These are phyloP conservation scores for Ceraclea dissimilis DNA, from an alignment of 2,888 invertebrate species.

Conservation along the genomic window DNA sequence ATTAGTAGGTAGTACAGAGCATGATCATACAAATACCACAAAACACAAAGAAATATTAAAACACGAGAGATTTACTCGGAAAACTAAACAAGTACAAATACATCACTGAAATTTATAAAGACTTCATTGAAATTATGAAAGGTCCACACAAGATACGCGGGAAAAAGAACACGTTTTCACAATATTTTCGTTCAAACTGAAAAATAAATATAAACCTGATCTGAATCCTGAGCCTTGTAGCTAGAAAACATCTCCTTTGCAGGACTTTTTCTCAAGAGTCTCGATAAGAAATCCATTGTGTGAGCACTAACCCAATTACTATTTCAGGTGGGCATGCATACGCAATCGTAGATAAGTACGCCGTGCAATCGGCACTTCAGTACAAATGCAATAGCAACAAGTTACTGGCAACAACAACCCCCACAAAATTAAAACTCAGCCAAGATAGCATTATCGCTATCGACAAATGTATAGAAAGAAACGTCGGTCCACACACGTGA, in stretches of 20 bases:
- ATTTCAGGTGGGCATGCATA: slow-evolving; percentile 10
- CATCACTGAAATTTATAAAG: too few species aligned
- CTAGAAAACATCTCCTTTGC: slow-evolving; percentile 23
- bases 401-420: slow-evolving; percentile 2
- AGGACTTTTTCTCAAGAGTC: slow-evolving; percentile 24
- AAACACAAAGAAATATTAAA: background rate
- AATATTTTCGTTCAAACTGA: background rate
- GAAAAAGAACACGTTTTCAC: too few species aligned
- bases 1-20: too few species aligned
- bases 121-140: too few species aligned
- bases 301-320: slow-evolving; percentile 17
- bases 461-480: background rate
- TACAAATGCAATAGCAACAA: background rate
- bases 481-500: too few species aligned
- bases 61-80: too few species aligned
- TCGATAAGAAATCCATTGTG: slow-evolving; percentile 24
- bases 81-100: too few species aligned
- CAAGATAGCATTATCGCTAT: background rate
- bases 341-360: background rate
- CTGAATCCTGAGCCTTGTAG: slow-evolving; percentile 9
- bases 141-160: too few species aligned
- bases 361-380: background rate
- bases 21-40: background rate
- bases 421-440: background rate
- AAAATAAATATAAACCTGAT: slow-evolving; percentile 1